Conservation (phyloP, 2,797 vertebrate genomes). For the Semotilus atromaculatus region DNA sequence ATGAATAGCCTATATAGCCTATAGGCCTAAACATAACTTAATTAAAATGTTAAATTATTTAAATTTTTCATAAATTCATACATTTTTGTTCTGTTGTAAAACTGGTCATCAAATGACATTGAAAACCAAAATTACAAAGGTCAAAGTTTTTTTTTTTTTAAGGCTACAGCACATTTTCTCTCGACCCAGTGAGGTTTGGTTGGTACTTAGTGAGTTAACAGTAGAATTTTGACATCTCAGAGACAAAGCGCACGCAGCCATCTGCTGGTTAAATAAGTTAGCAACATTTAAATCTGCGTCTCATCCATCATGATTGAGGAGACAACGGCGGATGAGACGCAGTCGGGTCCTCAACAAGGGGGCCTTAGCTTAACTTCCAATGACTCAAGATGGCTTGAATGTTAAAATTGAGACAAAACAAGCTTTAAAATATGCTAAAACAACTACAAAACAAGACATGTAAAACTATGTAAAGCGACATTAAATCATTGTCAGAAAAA, state of each 20-base stretch:
- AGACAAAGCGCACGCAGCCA: neutral
- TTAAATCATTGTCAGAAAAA: neutral
- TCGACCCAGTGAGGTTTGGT: neutral
- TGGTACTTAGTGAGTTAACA: neutral
- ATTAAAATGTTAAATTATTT: too few species aligned
- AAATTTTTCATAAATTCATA: too few species aligned
- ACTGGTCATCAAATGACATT: neutral
- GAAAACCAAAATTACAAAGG: neutral
- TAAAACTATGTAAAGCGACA: neutral
- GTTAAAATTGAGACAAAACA: neutral
- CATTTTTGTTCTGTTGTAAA: neutral
- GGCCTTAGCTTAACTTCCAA: neutral
- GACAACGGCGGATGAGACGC: neutral
- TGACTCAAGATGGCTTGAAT: neutral
- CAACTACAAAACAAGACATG: neutral
- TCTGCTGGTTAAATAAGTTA: constrained; percentile 1
- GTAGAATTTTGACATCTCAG: neutral
- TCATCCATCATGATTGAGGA: neutral
- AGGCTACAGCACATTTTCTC: neutral
- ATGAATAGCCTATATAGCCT: too few species aligned
- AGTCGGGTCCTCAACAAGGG: too few species aligned
- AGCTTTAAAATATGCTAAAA: neutral
- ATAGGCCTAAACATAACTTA: too few species aligned
- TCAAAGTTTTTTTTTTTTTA: neutral
- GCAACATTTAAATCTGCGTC: neutral